Evolutionary conservation across 1,140 invertebrate genomes (phyloP).

Genomic region (Dryas iulia): DNA sequence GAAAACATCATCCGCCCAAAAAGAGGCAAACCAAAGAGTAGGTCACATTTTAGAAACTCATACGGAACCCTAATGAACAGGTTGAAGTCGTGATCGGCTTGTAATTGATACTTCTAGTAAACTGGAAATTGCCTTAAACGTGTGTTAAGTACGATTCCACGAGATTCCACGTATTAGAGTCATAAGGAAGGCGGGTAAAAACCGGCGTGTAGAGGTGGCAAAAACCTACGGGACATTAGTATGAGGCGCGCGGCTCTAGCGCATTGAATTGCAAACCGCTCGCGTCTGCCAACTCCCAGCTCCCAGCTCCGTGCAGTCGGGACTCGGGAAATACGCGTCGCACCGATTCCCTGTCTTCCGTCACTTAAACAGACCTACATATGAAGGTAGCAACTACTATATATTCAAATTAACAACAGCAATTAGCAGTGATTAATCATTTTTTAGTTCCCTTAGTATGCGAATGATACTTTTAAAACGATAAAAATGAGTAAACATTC

Average conservation of each 20-base stretch:
- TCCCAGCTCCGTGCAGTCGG: neutral
- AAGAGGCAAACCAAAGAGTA: neutral
- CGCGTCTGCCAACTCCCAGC: too few relatives aligned
- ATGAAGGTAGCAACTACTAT: too few relatives aligned
- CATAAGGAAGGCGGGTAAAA: slow-evolving; percentile 6
- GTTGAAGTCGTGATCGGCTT: slow-evolving; percentile 1
- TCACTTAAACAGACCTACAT: too few relatives aligned
- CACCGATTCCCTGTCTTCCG: too few relatives aligned
- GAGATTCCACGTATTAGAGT: slow-evolving; percentile 7
- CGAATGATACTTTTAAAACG: too few relatives aligned
- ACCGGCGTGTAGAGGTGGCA: slow-evolving; percentile 5
- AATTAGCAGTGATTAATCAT: too few relatives aligned
- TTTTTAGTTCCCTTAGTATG: too few relatives aligned
- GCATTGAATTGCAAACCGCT: neutral
- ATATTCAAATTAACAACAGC: too few relatives aligned
- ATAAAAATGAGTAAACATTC: too few relatives aligned
- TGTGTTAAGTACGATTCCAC: neutral
- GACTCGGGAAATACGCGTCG: too few relatives aligned
- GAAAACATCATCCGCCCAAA: too few relatives aligned
- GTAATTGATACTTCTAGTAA: slow-evolving; percentile 20
- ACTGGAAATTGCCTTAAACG: slow-evolving; percentile 18
- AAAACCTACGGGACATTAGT: slow-evolving; percentile 4
- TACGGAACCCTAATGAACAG: slow-evolving; percentile 5
- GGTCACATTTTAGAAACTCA: neutral
- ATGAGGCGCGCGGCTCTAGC: neutral